Conservation (phyloP, 2,113 vertebrate genomes). For the Gavia stellata region DNA sequence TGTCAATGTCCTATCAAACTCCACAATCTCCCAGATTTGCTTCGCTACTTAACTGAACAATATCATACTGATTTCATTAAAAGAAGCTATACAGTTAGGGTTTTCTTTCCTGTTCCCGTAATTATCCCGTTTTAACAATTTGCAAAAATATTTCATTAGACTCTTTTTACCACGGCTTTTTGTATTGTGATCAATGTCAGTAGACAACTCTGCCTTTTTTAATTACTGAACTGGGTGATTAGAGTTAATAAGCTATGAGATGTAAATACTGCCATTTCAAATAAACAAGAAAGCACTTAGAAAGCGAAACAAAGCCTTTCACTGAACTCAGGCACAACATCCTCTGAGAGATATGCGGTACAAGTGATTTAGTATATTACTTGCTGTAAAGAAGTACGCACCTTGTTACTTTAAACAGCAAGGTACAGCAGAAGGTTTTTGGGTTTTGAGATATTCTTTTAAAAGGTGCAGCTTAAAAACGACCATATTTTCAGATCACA, state of each 20-base stretch:
- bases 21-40: neutral
- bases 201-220: conserved; percentile 45
- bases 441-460: neutral
- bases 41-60: neutral
- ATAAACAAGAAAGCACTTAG: conserved; percentile 40
- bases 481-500: neutral
- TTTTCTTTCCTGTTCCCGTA: neutral
- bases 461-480: neutral
- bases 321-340: neutral
- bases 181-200: conserved; percentile 64
- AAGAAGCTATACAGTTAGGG: neutral
- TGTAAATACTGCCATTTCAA: conserved; percentile 59
- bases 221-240: conserved; percentile 59
- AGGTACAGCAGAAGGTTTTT: neutral
- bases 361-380: neutral
- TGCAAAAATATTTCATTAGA: conserved; percentile 26
- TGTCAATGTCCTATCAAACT: neutral
- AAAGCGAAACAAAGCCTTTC: conserved; percentile 38
- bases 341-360: neutral
- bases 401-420: neutral
- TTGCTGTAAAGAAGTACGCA: neutral
- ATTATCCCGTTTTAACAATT: neutral
- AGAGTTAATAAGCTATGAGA: conserved; percentile 59
- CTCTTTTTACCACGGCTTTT: neutral
- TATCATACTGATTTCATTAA: neutral